Base-by-base conservation (phyloP, 2,797 vertebrate genomes). In the Peromyscus attwateri region DNA sequence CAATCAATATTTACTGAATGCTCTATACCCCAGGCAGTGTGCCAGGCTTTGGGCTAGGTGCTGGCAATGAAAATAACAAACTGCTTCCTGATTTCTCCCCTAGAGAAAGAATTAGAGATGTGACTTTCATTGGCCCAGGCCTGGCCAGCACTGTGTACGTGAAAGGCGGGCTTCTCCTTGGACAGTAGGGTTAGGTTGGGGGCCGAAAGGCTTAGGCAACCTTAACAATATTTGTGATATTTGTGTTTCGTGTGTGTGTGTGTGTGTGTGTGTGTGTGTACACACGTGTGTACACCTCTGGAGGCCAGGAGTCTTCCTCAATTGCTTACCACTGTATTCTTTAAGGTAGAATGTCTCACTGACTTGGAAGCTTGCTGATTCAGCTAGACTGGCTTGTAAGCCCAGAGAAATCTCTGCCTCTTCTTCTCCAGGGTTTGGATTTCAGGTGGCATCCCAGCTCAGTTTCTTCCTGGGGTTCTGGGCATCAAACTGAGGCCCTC, bases 1-100 rank as follows among this genome's bases (percentile, higher is more conserved):
- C 10, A 16, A 64, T 85, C 95, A 94, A 21, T 96, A 90, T 92
- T 97, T 96, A 85, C 95, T 57, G 66, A 97, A 76, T 77, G 27
- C 29, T 87, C 52, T 88, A 46, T 46, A 43, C 31, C 43, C 70
- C 31, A 87, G 92, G 96, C 96, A 76, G n/a, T 2, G 0, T 89
- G 94, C 95, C 96, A 96, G 81, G 25, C 66, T 16, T 27, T 73
- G 93, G 95, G 40, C 71, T 90, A 66, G 75, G 77, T 76, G 71
- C 84, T 96, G 34, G 89, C 92, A 95, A 92, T 84, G 19, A 10
- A 96, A 85, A 85, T 76, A 81, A 87, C 27, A 94, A 66, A 60
- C 23, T n/a, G 49, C 90, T 96, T 96, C 79, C 90, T 95, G 95
- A 91, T 95, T 85, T 96, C 62, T 87, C 43, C 68, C 25, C 81